Conservation (phyloP, 2,888 invertebrate genomes). For the Luperina nickerlii region DNA sequence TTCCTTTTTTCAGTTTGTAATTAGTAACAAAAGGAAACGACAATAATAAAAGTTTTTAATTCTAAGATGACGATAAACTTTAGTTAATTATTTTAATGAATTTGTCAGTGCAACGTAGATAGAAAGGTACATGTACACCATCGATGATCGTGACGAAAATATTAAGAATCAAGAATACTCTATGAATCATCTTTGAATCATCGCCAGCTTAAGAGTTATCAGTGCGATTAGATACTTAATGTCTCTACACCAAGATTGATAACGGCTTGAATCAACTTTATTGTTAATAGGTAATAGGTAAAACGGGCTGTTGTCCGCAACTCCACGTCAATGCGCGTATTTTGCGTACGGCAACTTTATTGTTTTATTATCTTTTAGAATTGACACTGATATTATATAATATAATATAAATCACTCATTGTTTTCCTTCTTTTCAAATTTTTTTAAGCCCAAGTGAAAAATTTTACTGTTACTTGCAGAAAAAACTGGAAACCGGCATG, state of each 20-base stretch:
- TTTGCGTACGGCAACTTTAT: too few relatives aligned
- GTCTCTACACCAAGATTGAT: conserved; percentile 20
- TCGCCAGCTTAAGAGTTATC: conserved; percentile 22
- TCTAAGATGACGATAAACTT: not conserved
- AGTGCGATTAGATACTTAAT: conserved; percentile 20
- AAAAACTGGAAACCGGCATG: not conserved
- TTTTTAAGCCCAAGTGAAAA: not conserved
- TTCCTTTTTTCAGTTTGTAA: not conserved
- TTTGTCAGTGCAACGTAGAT: not conserved
- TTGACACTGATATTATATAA: not conserved
- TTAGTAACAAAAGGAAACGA: not conserved
- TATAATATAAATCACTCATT: not conserved
- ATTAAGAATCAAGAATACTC: not conserved
- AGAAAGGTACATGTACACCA: not conserved
- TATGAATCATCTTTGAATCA: conserved; percentile 40
- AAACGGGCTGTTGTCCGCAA: too few relatives aligned
- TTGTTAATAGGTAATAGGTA: too few relatives aligned
- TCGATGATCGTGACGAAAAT: conserved; percentile 1
- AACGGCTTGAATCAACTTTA: conserved; percentile 25
- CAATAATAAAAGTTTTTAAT: not conserved
- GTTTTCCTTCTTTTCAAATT: not conserved
- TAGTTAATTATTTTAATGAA: too few relatives aligned
- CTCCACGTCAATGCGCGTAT: too few relatives aligned
- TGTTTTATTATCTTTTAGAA: conserved; percentile 31
- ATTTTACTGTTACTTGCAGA: not conserved